phyloP scores from a whole-genome alignment of 2,797 vertebrate genomes.

The Periophthalmus magnuspinnatus region DNA sequence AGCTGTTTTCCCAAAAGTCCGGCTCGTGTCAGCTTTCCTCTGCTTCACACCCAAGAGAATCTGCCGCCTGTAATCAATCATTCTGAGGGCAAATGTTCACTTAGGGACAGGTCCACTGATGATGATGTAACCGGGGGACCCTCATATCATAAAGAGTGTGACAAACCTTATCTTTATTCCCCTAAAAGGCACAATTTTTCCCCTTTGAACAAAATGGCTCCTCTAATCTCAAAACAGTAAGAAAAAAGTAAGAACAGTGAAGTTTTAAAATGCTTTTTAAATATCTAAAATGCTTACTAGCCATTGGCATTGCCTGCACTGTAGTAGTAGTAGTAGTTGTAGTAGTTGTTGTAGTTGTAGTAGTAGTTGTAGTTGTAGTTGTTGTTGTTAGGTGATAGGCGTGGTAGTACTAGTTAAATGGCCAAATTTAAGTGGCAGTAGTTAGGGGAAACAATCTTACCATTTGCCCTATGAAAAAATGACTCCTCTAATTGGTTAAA shows the following conservation, averaged over 20 bases:
- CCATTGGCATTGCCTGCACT: too few species aligned
- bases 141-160: neutral
- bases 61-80: slow-evolving; percentile 46
- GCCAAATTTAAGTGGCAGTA: too few species aligned
- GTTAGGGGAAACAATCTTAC: neutral
- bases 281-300: too few species aligned
- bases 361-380: too few species aligned
- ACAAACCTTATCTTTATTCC: neutral
- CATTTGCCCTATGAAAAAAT: neutral
- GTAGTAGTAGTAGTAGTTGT: too few species aligned
- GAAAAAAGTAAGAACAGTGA: neutral
- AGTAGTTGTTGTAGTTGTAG: too few species aligned
- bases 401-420: too few species aligned
- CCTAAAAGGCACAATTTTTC: neutral
- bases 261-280: neutral
- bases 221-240: neutral
- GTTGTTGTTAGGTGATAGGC: too few species aligned
- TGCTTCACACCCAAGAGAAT: slow-evolving; percentile 15
- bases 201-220: neutral
- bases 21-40: slow-evolving; percentile 41
- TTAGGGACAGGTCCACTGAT: slow-evolving; percentile 18
- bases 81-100: slow-evolving; percentile 39
- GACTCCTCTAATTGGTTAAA: neutral
- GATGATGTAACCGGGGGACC: neutral
- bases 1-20: slow-evolving; percentile 49